phyloP scores from a whole-genome alignment of 2,797 vertebrate genomes.

The Muscicapa comitata region DNA sequence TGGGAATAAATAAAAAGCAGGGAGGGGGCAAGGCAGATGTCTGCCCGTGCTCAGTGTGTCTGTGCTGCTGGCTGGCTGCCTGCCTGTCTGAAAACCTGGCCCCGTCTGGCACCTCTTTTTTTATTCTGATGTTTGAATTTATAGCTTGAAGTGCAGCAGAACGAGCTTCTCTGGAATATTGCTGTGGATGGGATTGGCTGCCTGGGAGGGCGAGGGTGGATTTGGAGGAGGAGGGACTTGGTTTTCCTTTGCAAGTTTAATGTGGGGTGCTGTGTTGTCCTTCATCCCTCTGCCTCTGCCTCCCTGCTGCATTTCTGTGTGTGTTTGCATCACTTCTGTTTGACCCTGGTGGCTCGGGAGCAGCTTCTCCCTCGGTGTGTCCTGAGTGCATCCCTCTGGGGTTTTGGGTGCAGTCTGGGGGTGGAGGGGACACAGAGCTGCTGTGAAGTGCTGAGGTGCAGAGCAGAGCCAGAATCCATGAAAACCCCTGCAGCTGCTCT shows the following conservation, averaged over 20 bases:
- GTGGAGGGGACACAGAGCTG: neutral
- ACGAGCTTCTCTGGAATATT: neutral
- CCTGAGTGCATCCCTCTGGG: fast-evolving
- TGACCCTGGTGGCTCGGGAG: neutral
- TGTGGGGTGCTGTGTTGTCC: neutral
- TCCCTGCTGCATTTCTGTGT: neutral
- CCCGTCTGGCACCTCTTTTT: neutral
- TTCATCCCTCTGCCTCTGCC: neutral
- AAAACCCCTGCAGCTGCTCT: neutral
- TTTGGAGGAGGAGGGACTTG: neutral
- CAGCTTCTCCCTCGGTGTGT: neutral
- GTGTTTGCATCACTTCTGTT: no score
- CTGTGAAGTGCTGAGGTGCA: neutral
- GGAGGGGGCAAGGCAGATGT: neutral
- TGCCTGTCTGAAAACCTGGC: neutral
- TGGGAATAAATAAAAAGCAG: neutral
- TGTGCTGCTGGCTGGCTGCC: neutral
- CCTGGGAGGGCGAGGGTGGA: fast-evolving
- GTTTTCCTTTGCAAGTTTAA: neutral
- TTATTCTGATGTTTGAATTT: neutral
- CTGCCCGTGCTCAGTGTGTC: neutral
- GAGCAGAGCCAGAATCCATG: neutral
- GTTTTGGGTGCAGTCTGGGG: fast-evolving
- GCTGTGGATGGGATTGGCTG: neutral
- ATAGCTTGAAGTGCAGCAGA: neutral